These are phyloP conservation scores for Patiria pectinifera DNA, from an alignment of 53 echinoderm and acorn worm genomes.

Conservation along the genomic window DNA sequence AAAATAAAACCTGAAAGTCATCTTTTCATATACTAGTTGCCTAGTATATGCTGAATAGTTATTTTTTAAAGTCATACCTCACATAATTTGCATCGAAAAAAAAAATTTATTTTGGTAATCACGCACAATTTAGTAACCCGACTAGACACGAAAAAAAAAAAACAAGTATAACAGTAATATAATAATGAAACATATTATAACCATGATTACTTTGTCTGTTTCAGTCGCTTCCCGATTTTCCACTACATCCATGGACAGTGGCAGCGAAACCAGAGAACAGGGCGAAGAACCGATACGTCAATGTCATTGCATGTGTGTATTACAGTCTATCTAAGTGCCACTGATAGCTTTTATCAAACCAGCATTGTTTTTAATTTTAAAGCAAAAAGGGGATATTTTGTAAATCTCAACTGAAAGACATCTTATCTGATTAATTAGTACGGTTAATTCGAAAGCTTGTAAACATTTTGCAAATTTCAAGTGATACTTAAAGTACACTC, in stretches of 20 bases:
- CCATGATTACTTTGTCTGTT: background rate
- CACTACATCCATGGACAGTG: constrained; percentile 70
- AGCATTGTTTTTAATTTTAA: background rate
- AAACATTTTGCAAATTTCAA: no score
- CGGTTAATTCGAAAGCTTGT: no score
- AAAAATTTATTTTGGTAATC: background rate
- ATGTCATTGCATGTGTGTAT: constrained; percentile 72
- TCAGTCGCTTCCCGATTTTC: constrained; percentile 71
- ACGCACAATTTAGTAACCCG: background rate
- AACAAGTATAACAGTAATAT: no score
- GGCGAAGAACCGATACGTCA: constrained; percentile 71
- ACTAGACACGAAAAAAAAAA: background rate
- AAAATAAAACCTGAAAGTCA: no score
- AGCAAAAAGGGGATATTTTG: no score
- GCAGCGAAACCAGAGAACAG: constrained; percentile 66
- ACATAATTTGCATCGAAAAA: no score
- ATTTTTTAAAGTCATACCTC: background rate
- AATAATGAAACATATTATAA: no score
- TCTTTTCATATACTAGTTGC: background rate
- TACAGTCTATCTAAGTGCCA: background rate
- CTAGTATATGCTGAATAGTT: background rate
- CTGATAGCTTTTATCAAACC: no score
- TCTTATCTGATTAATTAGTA: no score
- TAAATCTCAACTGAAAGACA: no score
- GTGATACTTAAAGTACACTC: no score